These are phyloP conservation scores for Terrapene triunguis DNA, from an alignment of 2,113 vertebrate genomes.

Conservation along the genomic window DNA sequence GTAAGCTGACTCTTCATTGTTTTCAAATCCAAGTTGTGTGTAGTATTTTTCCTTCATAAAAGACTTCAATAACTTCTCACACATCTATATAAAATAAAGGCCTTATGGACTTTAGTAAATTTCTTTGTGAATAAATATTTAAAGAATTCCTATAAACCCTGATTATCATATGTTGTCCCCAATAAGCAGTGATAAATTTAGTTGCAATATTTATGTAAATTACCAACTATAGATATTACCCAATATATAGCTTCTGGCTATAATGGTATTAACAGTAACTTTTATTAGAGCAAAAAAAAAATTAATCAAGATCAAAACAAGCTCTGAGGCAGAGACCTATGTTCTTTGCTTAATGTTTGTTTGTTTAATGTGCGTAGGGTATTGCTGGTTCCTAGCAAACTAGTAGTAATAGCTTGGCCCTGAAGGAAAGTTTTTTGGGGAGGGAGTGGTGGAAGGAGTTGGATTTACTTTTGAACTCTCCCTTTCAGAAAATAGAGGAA, in stretches of 20 bases:
- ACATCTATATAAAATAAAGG: not conserved
- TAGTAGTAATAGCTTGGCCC: not conserved
- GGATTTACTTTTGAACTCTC: not conserved
- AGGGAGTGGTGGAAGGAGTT: not conserved
- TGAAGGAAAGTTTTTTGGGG: not conserved
- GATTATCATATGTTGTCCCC: not conserved
- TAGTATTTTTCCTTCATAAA: not conserved
- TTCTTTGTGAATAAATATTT: not conserved
- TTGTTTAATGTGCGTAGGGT: not conserved
- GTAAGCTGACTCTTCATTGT: conserved; percentile 78
- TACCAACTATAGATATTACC: not conserved
- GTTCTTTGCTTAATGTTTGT: not conserved
- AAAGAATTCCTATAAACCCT: not conserved
- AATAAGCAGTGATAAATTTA: not conserved
- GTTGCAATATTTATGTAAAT: not conserved
- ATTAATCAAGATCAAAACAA: not conserved
- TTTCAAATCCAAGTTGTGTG: not conserved
- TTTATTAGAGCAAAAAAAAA: not conserved
- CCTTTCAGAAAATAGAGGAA: not conserved
- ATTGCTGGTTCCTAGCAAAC: not conserved
- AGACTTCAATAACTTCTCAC: not conserved
- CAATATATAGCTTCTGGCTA: not conserved
- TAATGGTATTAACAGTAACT: not conserved
- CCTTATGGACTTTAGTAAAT: not conserved
- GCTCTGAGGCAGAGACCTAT: not conserved